Base-by-base conservation (phyloP, 92 coral and sea anemone species). In the Siderastrea siderea region DNA sequence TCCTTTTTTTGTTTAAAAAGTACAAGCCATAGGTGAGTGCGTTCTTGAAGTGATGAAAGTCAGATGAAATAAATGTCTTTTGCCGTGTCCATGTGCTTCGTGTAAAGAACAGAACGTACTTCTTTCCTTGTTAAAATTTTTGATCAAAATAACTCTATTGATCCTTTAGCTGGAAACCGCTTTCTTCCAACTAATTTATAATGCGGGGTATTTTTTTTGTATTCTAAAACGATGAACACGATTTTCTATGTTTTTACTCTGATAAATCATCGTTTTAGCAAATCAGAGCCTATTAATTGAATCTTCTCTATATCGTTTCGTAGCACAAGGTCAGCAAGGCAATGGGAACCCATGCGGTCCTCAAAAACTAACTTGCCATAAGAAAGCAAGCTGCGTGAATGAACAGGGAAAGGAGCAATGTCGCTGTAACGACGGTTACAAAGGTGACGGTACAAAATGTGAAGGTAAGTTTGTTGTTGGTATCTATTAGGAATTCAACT, bases 361-460 rank as follows among this genome's bases (percentile, higher is more conserved):
- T 53, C 65, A 82, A n/a, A 92, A 92, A 45, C 84, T 58, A 78
- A 82, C 76, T 47, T 95, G 98, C 59, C 98, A 93, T 64, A 49
- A 82, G 66, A 81, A 47, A n/a, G 98, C 96, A 16, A 86, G 88
- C 13, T 95, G 98, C 63, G 79, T 95, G 15, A 72, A 26, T 46
- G 86, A 84, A 60, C 52, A 86, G 44, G 95, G 91, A 52, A 79
- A 59, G 9, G 59, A 90, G 58, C 90, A 93, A 53, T 95, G 98
- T 82, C 90, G 94, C 6, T 95, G 98, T 81, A 80, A 87, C 54
- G 68, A 80, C 52, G 98, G 98, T 78, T 95, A 93, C 93, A 87
- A 86, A 54, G 98, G 98, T 47, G 94, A 92, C 52, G 95, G 93
- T 14, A 14, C 79, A 64, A 85, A 65, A 44, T 75, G 88, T 74